Percentiles rank a stretch among this genome's conserved stretches.
Conservation (phyloP, 1,140 invertebrate genomes). For the Zaprionus nigranus region DNA sequence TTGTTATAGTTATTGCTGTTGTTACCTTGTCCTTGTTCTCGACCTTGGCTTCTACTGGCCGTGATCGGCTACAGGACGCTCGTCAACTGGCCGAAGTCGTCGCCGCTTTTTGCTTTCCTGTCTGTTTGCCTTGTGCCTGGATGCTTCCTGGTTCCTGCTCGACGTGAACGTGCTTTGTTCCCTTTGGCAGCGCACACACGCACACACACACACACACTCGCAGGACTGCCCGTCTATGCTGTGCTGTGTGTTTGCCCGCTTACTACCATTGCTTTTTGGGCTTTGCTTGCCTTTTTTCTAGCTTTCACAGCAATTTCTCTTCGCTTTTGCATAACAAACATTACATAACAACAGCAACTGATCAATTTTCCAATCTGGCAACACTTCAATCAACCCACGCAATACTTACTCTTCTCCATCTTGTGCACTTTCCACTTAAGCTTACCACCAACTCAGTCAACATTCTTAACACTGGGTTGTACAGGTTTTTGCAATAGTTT, state of each 20-base stretch:
- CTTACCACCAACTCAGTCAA: not conserved
- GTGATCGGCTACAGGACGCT: constrained; percentile 11
- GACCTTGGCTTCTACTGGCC: constrained; percentile 23
- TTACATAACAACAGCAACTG: not conserved
- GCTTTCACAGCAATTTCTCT: constrained; percentile 9
- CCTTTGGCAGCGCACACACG: constrained; percentile 31
- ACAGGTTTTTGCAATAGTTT: not conserved
- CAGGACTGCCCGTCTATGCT: constrained; percentile 45
- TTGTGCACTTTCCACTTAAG: not conserved
- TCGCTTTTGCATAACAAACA: constrained; percentile 21
- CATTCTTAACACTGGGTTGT: not conserved
- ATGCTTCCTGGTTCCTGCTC: constrained; percentile 80
- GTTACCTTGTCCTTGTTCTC: constrained; percentile 74
- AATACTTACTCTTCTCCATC: too few species aligned
- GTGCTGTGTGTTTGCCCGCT: constrained; percentile 48
- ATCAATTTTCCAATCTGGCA: not conserved
- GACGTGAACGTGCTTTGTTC: constrained; percentile 76
- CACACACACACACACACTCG: constrained; percentile 11
- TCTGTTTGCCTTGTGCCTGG: constrained; percentile 67
- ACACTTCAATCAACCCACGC: too few species aligned
- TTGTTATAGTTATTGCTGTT: constrained; percentile 72
- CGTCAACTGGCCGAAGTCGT: constrained; percentile 40
- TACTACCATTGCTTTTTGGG: constrained; percentile 27
- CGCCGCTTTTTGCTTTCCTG: constrained; percentile 62
- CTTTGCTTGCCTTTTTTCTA: constrained; percentile 14